These are phyloP conservation scores for Hypsopygia costalis DNA, from an alignment of 2,888 invertebrate species.

Conservation along the genomic window DNA sequence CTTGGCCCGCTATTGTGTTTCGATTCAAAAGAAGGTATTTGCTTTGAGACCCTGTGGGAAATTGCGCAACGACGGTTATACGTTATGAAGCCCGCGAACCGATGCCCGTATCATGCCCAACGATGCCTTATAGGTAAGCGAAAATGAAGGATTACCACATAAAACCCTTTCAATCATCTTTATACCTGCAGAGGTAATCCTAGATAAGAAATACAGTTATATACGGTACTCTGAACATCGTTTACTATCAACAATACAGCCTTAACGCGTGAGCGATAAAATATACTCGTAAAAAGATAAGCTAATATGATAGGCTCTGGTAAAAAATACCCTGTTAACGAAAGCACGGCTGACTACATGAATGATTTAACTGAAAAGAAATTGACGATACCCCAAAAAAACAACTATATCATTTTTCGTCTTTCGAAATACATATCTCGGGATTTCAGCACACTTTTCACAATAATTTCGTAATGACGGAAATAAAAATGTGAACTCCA, in stretches of 20 bases:
- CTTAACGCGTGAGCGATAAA: slow-evolving; percentile 24
- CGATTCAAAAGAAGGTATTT: slow-evolving; percentile 69
- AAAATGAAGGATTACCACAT: slow-evolving; percentile 38
- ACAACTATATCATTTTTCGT: too few species aligned
- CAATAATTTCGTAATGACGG: too few species aligned
- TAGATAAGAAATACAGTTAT: slow-evolving; percentile 40
- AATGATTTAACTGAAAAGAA: too few species aligned
- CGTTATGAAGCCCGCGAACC: slow-evolving; percentile 49
- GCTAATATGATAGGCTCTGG: neutral
- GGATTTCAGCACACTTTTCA: too few species aligned
- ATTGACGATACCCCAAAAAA: too few species aligned
- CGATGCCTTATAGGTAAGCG: slow-evolving; percentile 32
- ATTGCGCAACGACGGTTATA: slow-evolving; percentile 69
- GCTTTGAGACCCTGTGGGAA: slow-evolving; percentile 73
- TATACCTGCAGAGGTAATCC: slow-evolving; percentile 40
- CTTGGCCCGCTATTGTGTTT: slow-evolving; percentile 73
- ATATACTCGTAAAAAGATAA: slow-evolving; percentile 25
- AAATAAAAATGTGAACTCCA: too few species aligned
- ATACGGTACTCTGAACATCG: slow-evolving; percentile 33
- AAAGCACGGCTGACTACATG: neutral
- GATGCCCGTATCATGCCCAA: slow-evolving; percentile 44
- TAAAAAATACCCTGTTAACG: neutral
- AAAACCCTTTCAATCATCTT: slow-evolving; percentile 50
- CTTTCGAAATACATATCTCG: too few species aligned
- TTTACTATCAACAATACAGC: slow-evolving; percentile 26